A percentile compares a stretch with the other conserved stretches of the same genome.
These are phyloP conservation scores for Epinotia demarniana DNA, from an alignment of 2,888 invertebrate species.

Conservation along the genomic window DNA sequence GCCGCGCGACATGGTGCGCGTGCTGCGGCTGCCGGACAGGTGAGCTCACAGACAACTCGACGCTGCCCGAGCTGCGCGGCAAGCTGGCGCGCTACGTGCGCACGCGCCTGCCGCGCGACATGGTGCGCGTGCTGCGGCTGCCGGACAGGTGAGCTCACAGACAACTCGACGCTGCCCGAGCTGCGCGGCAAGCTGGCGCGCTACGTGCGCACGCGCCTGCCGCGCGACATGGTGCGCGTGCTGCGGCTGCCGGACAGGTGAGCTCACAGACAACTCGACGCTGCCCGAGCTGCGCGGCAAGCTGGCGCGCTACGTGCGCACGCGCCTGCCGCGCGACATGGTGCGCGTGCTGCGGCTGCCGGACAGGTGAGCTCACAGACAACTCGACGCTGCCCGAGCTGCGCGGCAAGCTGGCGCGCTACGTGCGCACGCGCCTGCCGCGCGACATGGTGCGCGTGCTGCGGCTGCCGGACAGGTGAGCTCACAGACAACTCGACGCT, in stretches of 20 bases:
- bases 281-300: slow-evolving; percentile 89
- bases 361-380: slow-evolving; percentile 90
- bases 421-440: slow-evolving; percentile 89
- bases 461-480: slow-evolving; percentile 88
- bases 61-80: slow-evolving; percentile 89
- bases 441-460: slow-evolving; percentile 86
- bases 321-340: slow-evolving; percentile 87
- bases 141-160: slow-evolving; percentile 89
- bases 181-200: slow-evolving; percentile 90
- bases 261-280: slow-evolving; percentile 94
- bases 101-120: slow-evolving; percentile 87
- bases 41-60: slow-evolving; percentile 92
- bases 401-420: slow-evolving; percentile 91
- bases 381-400: slow-evolving; percentile 91
- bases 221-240: slow-evolving; percentile 85
- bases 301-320: slow-evolving; percentile 91
- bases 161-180: slow-evolving; percentile 92
- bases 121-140: slow-evolving; percentile 88
- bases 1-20: slow-evolving; percentile 83
- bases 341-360: slow-evolving; percentile 89
- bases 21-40: slow-evolving; percentile 91
- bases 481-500: slow-evolving; percentile 96
- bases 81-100: slow-evolving; percentile 92
- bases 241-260: slow-evolving; percentile 90
- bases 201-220: slow-evolving; percentile 90